Evolutionary conservation across 2,888 invertebrate genomes (phyloP).

Genomic region (Mechanitis mazaeus): DNA sequence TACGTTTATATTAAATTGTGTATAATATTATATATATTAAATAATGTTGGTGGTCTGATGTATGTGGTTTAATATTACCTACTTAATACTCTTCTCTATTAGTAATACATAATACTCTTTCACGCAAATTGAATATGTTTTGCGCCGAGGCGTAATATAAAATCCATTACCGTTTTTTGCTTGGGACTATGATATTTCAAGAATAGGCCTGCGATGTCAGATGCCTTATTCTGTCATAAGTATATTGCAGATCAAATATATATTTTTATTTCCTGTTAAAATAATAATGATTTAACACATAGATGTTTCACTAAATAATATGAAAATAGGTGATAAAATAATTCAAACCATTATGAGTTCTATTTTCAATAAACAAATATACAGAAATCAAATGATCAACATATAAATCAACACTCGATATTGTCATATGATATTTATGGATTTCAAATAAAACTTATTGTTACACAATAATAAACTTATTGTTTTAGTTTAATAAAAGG

Average conservation of each 20-base stretch:
- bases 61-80: too few species aligned
- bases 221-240: too few species aligned
- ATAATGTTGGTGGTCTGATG: too few species aligned
- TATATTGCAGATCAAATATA: not conserved
- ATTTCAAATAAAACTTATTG: conserved; percentile 28
- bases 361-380: too few species aligned
- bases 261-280: too few species aligned
- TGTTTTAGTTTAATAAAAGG: conserved; percentile 48
- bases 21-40: too few species aligned
- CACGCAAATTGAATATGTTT: conserved; percentile 18
- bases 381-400: conserved; percentile 5
- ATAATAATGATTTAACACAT: too few species aligned
- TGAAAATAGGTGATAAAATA: too few species aligned
- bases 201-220: not conserved
- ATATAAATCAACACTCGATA: conserved; percentile 23
- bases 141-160: conserved; percentile 10
- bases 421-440: conserved; percentile 26
- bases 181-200: conserved; percentile 8
- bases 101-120: conserved; percentile 3
- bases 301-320: too few species aligned
- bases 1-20: too few species aligned
- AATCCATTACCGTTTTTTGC: conserved; percentile 15
- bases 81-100: too few species aligned
- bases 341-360: too few species aligned
- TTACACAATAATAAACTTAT: conserved; percentile 49